Base-by-base conservation (phyloP, 2,888 invertebrate genomes). In the Brachypterus glaber region DNA sequence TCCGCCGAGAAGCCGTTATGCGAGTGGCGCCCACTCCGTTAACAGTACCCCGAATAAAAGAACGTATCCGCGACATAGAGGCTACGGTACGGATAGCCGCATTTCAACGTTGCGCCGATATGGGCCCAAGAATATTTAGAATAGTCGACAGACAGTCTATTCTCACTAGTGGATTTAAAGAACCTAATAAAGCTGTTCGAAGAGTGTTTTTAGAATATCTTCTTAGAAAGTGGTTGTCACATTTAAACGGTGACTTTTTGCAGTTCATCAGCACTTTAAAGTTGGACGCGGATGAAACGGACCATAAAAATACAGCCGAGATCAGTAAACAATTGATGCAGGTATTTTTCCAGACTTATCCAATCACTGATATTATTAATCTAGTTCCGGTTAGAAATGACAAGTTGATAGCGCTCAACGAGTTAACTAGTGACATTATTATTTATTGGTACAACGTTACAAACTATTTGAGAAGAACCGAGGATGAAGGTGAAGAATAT, bases 141-240 rank as follows among this genome's bases (percentile, higher is more conserved):
- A 81, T 83, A 14, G 70, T 73, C 2, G 77, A 82, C 53, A 70
- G 83, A 33, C 68, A 78, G 24, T 64, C 67, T 5, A 60, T 84
- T 2, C 58, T 84, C 4, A 68, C 71, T 33, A 70, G 73, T 47
- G 83, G 82, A 0, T 66, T 84, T 0, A 72, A 70, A 43, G 82
- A 83, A 52, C 64, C 69, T 43, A 70, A 73, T 3, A 72, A 74
- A 44, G 58, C 54, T 31, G 71, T 75, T 2, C 60, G 35, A 62
- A 64, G 55, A 26, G 60, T 64, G 35, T 73, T 77, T 0, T 58
- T 61, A 15, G 68, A 64, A 25, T 59, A 65, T 16, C 59, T 85
- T 48, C 64, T 91, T 1, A 82, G 83, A 0, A 70, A 79, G 3
- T 91, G 91, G 91, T 64, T 89, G 41, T 73, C 77, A 36, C 70